phyloP scores from a whole-genome alignment of 2,797 vertebrate genomes.

The Micromesistius poutassou region DNA sequence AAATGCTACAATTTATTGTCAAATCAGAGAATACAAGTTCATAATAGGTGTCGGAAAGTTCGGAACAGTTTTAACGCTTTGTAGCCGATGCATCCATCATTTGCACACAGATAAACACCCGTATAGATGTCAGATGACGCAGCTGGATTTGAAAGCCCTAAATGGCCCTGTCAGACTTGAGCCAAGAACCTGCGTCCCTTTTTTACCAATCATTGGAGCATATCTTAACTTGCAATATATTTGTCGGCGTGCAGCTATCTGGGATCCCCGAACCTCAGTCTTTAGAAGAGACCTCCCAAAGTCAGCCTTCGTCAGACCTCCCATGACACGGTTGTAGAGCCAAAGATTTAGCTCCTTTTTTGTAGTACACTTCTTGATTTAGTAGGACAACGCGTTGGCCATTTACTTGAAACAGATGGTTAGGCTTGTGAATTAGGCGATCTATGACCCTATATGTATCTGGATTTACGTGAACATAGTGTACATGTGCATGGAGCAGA shows the following conservation, averaged over 20 bases:
- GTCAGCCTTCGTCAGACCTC: neutral
- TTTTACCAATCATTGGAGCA: conserved; percentile 1
- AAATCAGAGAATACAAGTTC: neutral
- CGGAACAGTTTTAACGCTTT: neutral
- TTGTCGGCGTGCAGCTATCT: neutral
- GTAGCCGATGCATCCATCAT: neutral
- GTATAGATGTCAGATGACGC: neutral
- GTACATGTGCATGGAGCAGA: neutral
- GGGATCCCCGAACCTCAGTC: neutral
- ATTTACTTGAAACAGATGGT: neutral
- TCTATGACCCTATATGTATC: neutral
- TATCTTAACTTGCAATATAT: neutral
- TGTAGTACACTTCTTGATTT: neutral
- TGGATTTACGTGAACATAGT: neutral
- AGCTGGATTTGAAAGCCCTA: conserved; percentile 1
- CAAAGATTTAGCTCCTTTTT: neutral
- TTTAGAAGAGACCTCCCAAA: neutral
- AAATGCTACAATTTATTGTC: neutral
- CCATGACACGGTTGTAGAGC: neutral
- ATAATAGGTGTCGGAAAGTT: neutral
- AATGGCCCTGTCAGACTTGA: neutral
- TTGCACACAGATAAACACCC: neutral
- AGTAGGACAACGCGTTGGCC: neutral
- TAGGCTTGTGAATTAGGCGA: neutral
- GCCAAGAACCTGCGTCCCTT: neutral